A percentile compares a stretch with the other conserved stretches of the same genome.
These are phyloP conservation scores for Tachina fera DNA, from an alignment of 2,888 invertebrate genomes.

Conservation along the genomic window DNA sequence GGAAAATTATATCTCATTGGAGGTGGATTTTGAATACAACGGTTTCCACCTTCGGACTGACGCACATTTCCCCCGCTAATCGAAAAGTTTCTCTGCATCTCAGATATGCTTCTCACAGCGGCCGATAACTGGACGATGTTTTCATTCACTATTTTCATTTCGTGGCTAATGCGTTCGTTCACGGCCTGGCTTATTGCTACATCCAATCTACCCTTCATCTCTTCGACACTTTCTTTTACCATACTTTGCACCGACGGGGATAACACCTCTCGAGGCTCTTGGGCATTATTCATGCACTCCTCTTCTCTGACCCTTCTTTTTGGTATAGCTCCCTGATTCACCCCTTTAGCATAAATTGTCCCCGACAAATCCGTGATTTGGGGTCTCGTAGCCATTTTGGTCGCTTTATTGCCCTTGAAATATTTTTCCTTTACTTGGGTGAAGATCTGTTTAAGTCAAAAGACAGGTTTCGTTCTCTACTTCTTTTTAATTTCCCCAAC, in stretches of 20 bases:
- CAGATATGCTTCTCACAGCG: neutral
- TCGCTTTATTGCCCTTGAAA: neutral
- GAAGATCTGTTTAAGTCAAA: constrained; percentile 30
- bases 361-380: neutral
- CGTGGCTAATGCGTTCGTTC: neutral
- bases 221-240: constrained; percentile 11
- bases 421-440: constrained; percentile 34
- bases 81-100: neutral
- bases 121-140: neutral
- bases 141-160: neutral
- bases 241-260: neutral
- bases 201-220: neutral
- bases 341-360: neutral
- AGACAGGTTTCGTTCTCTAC: neutral
- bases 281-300: too few relatives aligned
- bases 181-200: neutral
- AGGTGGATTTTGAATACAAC: neutral
- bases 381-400: neutral
- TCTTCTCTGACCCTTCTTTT: neutral
- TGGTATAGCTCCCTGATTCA: neutral
- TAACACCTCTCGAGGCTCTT: neutral
- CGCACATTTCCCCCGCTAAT: too few relatives aligned
- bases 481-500: neutral
- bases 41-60: neutral
- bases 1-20: neutral